Base-by-base conservation (phyloP, 2,888 invertebrate genomes). In the Antitype chi region DNA sequence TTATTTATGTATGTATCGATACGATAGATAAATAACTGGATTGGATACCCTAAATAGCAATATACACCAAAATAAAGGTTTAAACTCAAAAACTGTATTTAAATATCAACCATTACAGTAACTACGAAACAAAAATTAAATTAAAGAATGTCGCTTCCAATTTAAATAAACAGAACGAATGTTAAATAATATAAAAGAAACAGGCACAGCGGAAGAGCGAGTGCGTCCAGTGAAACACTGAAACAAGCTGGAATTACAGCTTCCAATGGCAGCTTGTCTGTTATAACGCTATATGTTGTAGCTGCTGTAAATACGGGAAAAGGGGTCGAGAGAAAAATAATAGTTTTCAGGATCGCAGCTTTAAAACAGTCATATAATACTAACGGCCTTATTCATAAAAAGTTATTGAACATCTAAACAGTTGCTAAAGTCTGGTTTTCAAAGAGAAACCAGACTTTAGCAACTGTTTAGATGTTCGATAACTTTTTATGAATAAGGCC, bases 221-320 rank as follows among this genome's bases (percentile, higher is more conserved):
- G 43, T 67, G 28, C 47, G 60, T 73, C 47, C 71, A 68, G 9
- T 55, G 57, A 57, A 70, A 23, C 62, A 32, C 28, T 47, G 53
- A 38, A 72, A 71, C 55, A 62, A 71, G 63, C 32, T 49, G 38
- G 11, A 77, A 71, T 71, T 71, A 67, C 53, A 71, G 64, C 28
- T 28, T 62, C 15, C n/a, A 77, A 62, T 67, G 71, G 20, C 23
- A 64, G 59, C 25, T 23, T 49, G 71, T 62, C 32, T 49, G 60
- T 77, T 71, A 60, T 53, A 38, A 62, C 5, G 15, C 9, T 23
- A n/a, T 47, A n/a, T 67, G 13, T 23, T 53, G 11, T 8, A 25
- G 28, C 38, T 60, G 15, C 13, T 47, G 47, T 15, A 47, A 76
- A 74, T 13, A 49, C 17, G 13, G 17, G 23, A 17, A 57, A 52